Percentiles rank a stretch among this genome's conserved stretches.
Conservation (phyloP, 1,140 invertebrate species). For the Drosophila suzukii region DNA sequence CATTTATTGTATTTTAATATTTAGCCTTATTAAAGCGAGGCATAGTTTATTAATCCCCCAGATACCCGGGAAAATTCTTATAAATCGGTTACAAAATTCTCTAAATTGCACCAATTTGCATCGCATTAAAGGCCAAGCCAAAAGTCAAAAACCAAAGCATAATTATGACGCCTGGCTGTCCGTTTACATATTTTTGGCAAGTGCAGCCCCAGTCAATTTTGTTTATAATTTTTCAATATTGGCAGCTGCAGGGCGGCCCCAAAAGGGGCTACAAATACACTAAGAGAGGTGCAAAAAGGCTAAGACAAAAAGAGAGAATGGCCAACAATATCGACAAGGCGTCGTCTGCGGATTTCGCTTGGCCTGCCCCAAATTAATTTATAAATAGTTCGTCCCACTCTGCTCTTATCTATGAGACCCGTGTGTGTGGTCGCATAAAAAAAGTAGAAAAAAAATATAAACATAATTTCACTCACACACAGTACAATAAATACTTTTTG, state of each 20-base stretch:
- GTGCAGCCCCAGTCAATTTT: slow-evolving; percentile 64
- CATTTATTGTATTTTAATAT: not conserved
- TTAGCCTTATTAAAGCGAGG: not conserved
- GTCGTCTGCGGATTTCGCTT: slow-evolving; percentile 41
- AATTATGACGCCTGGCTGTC: slow-evolving; percentile 60
- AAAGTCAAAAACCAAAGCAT: slow-evolving; percentile 33
- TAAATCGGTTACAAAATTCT: slow-evolving; percentile 1
- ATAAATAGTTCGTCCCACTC: slow-evolving; percentile 68
- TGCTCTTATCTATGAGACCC: slow-evolving; percentile 61
- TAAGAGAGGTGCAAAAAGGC: not conserved
- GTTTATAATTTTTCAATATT: slow-evolving; percentile 77
- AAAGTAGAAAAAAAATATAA: slow-evolving; percentile 28
- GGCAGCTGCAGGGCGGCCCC: slow-evolving; percentile 47
- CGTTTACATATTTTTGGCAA: slow-evolving; percentile 49
- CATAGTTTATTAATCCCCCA: not conserved
- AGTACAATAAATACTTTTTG: slow-evolving; percentile 27
- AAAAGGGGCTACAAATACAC: slow-evolving; percentile 15
- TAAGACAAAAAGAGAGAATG: slow-evolving; percentile 10
- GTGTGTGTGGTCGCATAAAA: slow-evolving; percentile 53
- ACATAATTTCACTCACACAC: slow-evolving; percentile 11
- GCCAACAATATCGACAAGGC: slow-evolving; percentile 67
- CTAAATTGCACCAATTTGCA: slow-evolving; percentile 1
- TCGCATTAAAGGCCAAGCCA: slow-evolving; percentile 29
- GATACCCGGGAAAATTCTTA: not conserved
- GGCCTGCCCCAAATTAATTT: slow-evolving; percentile 78